Conservation (phyloP, 2,888 invertebrate genomes). For the Orgyia antiqua region DNA sequence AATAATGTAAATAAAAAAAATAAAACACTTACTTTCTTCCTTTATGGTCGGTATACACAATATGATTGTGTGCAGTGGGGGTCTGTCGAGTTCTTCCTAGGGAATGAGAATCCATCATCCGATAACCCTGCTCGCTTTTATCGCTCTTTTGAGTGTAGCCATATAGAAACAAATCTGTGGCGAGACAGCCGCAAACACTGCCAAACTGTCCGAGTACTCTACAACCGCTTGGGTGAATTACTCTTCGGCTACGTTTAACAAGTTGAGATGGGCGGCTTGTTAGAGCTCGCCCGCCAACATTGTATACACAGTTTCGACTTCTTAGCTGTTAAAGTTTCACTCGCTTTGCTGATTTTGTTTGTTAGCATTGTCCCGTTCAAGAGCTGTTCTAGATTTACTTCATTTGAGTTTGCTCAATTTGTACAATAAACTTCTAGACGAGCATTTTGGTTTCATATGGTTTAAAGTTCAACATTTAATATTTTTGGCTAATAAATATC, state of each 20-base stretch:
- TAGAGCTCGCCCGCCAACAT: constrained; percentile 59
- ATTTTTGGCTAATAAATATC: constrained; percentile 2
- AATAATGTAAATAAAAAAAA: constrained; percentile 3
- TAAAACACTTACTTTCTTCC: constrained; percentile 68
- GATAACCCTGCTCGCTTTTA: constrained; percentile 24
- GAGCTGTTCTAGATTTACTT: constrained; percentile 29
- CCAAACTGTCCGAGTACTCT: constrained; percentile 44
- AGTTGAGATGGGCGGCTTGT: constrained; percentile 69
- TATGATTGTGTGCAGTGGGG: constrained; percentile 68
- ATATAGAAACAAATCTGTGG: constrained; percentile 25
- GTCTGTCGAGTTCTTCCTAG: constrained; percentile 51
- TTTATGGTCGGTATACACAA: constrained; percentile 74
- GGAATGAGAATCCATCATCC: constrained; percentile 59
- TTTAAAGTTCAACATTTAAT: constrained; percentile 13
- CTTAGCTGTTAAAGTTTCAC: constrained; percentile 64
- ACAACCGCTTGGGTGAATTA: constrained; percentile 56
- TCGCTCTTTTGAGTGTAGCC: constrained; percentile 15
- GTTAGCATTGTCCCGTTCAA: constrained; percentile 55
- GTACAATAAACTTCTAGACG: constrained; percentile 34
- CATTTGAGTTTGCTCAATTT: constrained; percentile 27
- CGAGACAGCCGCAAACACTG: constrained; percentile 37
- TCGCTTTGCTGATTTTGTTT: constrained; percentile 65
- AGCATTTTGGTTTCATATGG: constrained; percentile 13
- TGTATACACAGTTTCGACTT: constrained; percentile 66
- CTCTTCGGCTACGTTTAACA: constrained; percentile 55